Evolutionary conservation across 2,797 vertebrate species (phyloP).

Genomic region (Silurus aristotelis): DNA sequence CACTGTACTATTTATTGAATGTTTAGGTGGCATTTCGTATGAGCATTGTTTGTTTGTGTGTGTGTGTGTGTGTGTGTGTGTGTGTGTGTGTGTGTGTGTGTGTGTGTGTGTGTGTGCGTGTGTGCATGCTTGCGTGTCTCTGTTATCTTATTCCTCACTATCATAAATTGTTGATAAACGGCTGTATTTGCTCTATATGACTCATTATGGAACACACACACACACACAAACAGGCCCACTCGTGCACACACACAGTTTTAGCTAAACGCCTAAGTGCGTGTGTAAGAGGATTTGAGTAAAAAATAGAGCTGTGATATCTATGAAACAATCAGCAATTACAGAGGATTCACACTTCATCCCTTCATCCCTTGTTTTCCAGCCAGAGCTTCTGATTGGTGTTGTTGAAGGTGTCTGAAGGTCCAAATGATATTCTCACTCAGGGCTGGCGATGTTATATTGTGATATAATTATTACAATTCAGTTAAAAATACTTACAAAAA

Average conservation of each 20-base stretch:
- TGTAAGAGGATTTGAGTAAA: not conserved
- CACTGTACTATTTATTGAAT: not conserved
- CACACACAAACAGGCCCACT: not conserved
- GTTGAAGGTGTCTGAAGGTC: not conserved
- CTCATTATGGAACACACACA: not conserved
- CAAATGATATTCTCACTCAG: not conserved
- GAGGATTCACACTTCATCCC: not conserved
- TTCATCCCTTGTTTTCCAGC: not conserved
- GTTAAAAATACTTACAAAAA: not conserved
- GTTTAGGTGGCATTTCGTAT: not conserved
- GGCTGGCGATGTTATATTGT: not conserved
- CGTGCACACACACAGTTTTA: not conserved
- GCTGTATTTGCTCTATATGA: not conserved
- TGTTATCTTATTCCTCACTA: not conserved
- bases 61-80: not conserved
- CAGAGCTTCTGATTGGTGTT: not conserved
- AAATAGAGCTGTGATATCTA: not conserved
- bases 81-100: not conserved
- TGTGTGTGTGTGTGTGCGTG: not conserved
- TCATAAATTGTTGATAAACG: not conserved
- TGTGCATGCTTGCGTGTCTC: not conserved
- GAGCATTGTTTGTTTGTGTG: not conserved
- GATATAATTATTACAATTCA: not conserved
- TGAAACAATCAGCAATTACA: not conserved
- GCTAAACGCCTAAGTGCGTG: not conserved